A percentile compares a stretch with the other conserved stretches of the same genome.
These are phyloP conservation scores for Brachionus koreanus DNA, from an alignment of 1,140 invertebrate species.

Conservation along the genomic window DNA sequence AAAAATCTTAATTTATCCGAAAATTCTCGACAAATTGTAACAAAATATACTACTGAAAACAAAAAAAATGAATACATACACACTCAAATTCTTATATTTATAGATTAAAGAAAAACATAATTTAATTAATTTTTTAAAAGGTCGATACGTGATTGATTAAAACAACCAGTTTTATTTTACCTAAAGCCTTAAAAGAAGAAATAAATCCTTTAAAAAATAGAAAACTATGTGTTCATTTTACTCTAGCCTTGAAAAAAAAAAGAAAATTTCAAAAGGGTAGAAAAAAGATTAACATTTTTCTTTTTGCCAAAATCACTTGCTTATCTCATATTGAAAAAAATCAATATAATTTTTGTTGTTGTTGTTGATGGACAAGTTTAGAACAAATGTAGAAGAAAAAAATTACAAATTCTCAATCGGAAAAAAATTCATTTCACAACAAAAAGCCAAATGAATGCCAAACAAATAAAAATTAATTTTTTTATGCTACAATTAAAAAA, in stretches of 20 bases:
- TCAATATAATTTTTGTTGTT: neutral
- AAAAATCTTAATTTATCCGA: neutral
- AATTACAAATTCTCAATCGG: neutral
- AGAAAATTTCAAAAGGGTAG: neutral
- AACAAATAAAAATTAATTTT: neutral
- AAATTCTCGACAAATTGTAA: neutral
- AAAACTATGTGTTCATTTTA: neutral
- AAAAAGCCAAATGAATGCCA: neutral
- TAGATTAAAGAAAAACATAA: neutral
- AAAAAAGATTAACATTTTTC: conserved; percentile 14
- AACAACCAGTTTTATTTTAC: neutral
- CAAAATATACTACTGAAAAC: too few species aligned
- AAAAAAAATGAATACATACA: too few species aligned
- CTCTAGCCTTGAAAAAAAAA: neutral
- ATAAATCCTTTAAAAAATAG: neutral
- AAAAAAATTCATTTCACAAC: neutral
- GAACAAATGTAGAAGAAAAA: neutral
- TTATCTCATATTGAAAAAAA: neutral
- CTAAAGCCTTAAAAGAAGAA: neutral
- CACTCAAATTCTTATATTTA: too few species aligned
- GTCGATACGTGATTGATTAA: neutral
- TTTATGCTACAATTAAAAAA: neutral
- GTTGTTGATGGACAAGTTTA: neutral
- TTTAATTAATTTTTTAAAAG: neutral
- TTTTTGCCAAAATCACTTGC: neutral